Conservation (phyloP, 2,888 invertebrate species). For the Actias luna region DNA sequence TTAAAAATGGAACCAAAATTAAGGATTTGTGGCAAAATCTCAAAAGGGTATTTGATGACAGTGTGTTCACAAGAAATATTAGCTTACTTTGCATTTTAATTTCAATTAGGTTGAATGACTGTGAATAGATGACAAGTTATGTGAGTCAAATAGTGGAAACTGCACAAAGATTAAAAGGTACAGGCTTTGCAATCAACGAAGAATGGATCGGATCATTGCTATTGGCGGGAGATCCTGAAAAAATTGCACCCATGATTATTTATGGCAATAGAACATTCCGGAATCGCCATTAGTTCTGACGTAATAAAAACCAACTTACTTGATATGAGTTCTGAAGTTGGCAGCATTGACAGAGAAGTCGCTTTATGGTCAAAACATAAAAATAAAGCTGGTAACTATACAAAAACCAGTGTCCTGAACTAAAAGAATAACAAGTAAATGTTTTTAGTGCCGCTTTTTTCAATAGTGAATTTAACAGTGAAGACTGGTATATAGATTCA, state of each 20-base stretch:
- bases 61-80: no score
- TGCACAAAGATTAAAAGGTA: not conserved
- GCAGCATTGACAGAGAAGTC: not conserved
- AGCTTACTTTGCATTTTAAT: no score
- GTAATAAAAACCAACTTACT: not conserved
- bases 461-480: not conserved
- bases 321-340: not conserved
- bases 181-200: not conserved
- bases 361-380: not conserved
- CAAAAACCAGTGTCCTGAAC: not conserved
- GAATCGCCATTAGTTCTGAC: not conserved
- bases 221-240: not conserved
- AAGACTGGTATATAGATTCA: not conserved
- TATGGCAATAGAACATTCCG: not conserved
- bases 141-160: not conserved
- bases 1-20: no score
- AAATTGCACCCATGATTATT: not conserved
- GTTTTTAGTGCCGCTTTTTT: not conserved
- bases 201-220: slow-evolving; percentile 1
- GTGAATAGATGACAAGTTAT: not conserved
- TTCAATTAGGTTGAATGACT: not conserved
- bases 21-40: no score
- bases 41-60: no score
- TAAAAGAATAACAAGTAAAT: not conserved
- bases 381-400: not conserved